Base-by-base conservation (phyloP, 64 coral and sea anemone genomes). In the Montipora sp. region DNA sequence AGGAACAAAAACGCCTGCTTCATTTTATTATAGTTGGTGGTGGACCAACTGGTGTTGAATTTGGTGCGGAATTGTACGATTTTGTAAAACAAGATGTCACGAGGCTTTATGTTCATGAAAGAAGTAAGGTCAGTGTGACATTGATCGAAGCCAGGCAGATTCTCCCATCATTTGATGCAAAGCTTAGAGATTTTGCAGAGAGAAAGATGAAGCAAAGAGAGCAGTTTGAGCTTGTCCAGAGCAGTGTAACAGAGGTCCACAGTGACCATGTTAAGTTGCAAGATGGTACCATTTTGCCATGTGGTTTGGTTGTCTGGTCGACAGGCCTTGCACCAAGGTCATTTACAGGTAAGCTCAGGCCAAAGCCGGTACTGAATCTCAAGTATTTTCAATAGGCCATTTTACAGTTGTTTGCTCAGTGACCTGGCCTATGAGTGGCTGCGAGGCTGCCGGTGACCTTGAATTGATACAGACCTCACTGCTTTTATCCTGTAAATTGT, bases 11-110 rank as follows among this genome's bases (percentile, higher is more conserved):
- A 77, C 87, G 92, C 48, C 59, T 99, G 85, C 58, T 99, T 50
- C 98, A 99, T 92, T 99, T 99, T 94, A 92, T 99, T 49, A 99
- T 99, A 70, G 95, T 96, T 27, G 98, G 98, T 0, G 98, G 98
- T 74, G 98, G 98, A 0, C 98, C 98, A 2, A 99, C 98, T 0
- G 98, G 98, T 9, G 98, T 99, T 8, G 98, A 99, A 71, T 99
- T 99, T 94, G 98, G 98, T 36, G 98, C 98, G 10, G 98, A 99
- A 74, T 90, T 99, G 16, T 99, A 99, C 76, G 98, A 99, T 66
- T 99, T 99, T 88, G 87, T 99, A 36, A 93, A 93, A 66, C 94
- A 99, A 79, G 94, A 99, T 82, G 98, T 99, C 1, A 89, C 91
- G 59, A 86, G 98, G 4, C 75, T 99, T 1, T 99, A 99, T 79